Conservation (phyloP, 2,888 invertebrate genomes). For the Phymatocera aterrima region DNA sequence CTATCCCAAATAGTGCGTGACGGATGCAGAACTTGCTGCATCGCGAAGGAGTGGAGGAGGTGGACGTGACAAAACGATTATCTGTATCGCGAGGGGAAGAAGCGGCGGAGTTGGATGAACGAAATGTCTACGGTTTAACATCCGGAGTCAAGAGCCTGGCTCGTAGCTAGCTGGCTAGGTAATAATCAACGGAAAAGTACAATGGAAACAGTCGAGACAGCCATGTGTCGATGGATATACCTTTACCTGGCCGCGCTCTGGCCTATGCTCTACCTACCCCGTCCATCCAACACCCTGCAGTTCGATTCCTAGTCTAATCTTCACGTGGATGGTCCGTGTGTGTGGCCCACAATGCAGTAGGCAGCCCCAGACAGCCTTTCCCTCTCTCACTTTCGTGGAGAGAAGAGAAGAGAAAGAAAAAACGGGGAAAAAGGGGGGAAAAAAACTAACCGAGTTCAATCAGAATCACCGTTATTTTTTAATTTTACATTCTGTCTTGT, state of each 20-base stretch:
- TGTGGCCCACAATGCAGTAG: constrained; percentile 14
- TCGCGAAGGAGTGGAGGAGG: background rate
- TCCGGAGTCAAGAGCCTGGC: constrained; percentile 15
- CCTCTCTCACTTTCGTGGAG: constrained; percentile 38
- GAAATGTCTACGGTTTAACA: constrained; percentile 27
- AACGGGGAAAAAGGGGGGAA: background rate
- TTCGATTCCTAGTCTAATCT: background rate
- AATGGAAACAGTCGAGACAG: constrained; percentile 14
- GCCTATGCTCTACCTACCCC: too few relatives aligned
- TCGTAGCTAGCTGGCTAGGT: background rate
- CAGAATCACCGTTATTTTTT: constrained; percentile 57
- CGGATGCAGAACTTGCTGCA: background rate
- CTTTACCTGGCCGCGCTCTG: too few relatives aligned
- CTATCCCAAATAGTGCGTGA: background rate
- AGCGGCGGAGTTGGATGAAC: background rate
- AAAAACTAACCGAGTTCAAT: constrained; percentile 42
- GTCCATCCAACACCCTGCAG: constrained; percentile 23
- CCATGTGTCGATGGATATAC: background rate
- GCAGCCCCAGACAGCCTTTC: constrained; percentile 42
- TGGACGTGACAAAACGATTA: constrained; percentile 31
- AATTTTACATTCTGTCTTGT: constrained; percentile 62
- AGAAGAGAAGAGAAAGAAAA: background rate
- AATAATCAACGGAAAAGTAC: constrained; percentile 24
- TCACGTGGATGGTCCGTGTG: background rate
- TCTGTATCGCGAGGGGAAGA: background rate